Evolutionary conservation across 2,797 vertebrate species (phyloP).

Genomic region (Xiphophorus birchmanni): DNA sequence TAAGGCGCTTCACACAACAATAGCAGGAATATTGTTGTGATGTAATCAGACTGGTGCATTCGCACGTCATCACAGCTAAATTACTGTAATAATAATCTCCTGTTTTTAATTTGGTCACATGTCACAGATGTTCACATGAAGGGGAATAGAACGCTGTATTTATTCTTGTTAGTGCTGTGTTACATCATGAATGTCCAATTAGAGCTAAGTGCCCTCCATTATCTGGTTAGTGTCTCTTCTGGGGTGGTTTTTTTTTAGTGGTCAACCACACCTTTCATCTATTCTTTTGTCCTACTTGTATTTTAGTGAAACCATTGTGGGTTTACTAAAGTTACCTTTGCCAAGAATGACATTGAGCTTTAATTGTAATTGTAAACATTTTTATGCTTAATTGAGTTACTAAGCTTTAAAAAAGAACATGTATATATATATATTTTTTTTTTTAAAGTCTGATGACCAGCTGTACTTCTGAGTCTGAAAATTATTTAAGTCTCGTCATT

Average conservation of each 20-base stretch:
- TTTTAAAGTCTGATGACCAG: not conserved
- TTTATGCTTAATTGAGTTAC: not conserved
- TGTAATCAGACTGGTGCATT: not conserved
- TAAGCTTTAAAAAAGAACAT: not conserved
- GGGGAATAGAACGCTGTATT: not conserved
- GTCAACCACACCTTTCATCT: slow-evolving; percentile 71
- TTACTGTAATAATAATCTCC: slow-evolving; percentile 1
- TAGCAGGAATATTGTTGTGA: not conserved
- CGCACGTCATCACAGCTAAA: not conserved
- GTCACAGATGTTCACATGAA: not conserved
- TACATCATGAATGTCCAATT: slow-evolving; percentile 54
- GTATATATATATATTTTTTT: not conserved
- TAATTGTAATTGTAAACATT: not conserved
- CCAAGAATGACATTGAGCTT: not conserved
- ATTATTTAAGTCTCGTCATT: slow-evolving; percentile 12
- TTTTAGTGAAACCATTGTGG: slow-evolving; percentile 31
- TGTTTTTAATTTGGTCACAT: not conserved
- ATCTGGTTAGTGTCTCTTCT: slow-evolving; percentile 55
- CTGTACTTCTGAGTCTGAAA: slow-evolving; percentile 15
- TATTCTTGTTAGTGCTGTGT: slow-evolving; percentile 37
- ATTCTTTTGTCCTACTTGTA: slow-evolving; percentile 57
- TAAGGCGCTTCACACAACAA: not conserved
- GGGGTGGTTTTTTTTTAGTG: slow-evolving; percentile 52
- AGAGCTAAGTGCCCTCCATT: slow-evolving; percentile 57
- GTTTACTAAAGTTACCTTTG: slow-evolving; percentile 32